Conservation (phyloP, 1,140 invertebrate species). For the Diachasmimorpha longicaudata region DNA sequence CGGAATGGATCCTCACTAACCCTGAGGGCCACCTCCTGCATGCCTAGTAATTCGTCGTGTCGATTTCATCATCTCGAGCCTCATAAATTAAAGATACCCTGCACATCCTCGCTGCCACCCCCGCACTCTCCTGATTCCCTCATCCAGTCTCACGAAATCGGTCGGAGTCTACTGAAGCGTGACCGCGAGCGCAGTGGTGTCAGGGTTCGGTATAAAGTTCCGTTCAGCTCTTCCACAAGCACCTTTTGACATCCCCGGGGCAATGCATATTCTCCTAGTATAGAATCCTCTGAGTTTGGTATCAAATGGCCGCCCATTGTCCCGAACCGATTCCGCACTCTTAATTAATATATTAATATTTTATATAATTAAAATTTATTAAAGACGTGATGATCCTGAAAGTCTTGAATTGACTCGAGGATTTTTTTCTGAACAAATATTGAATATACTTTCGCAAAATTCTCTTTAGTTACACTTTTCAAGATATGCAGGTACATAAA, state of each 20-base stretch:
- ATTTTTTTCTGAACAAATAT: too few relatives aligned
- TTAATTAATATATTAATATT: too few relatives aligned
- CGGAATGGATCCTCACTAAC: too few relatives aligned
- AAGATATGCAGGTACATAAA: too few relatives aligned
- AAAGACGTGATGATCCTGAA: too few relatives aligned
- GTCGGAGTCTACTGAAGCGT: conserved; percentile 53
- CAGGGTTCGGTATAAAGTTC: not conserved
- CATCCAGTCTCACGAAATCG: conserved; percentile 47
- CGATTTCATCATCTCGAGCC: not conserved
- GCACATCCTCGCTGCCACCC: not conserved
- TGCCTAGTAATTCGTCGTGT: not conserved
- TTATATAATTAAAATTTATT: too few relatives aligned
- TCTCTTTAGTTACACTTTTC: too few relatives aligned
- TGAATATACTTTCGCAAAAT: too few relatives aligned
- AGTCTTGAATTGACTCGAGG: too few relatives aligned
- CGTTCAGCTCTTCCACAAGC: not conserved
- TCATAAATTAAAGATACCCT: not conserved
- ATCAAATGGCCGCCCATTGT: conserved; percentile 52
- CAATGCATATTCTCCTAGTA: conserved; percentile 47
- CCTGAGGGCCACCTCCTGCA: not conserved
- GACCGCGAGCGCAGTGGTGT: conserved; percentile 33
- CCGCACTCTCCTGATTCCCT: conserved; percentile 45
- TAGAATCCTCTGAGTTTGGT: conserved; percentile 49
- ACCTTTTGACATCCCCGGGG: not conserved
- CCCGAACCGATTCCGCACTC: conserved; percentile 21